Conservation (phyloP, 2,888 invertebrate species). For the Endotricha flammealis region DNA sequence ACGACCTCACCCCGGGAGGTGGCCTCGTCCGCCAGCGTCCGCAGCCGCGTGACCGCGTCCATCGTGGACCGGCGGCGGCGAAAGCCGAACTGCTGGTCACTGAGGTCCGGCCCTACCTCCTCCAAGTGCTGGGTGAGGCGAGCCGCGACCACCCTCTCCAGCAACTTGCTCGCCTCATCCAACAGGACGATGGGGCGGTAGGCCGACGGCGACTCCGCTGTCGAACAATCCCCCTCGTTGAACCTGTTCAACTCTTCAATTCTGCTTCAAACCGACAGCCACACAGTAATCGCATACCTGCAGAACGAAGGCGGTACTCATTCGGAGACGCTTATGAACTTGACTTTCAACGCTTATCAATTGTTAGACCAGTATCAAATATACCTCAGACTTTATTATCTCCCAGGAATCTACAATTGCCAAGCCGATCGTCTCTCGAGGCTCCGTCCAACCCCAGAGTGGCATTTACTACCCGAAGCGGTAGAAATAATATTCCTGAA, state of each 20-base stretch:
- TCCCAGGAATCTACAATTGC: neutral
- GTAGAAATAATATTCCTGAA: neutral
- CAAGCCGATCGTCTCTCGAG: conserved; percentile 1
- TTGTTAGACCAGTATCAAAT: neutral
- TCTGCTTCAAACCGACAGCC: conserved; percentile 8
- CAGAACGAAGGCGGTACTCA: conserved; percentile 31
- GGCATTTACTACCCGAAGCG: neutral
- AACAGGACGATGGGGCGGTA: too few relatives aligned
- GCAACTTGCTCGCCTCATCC: too few relatives aligned
- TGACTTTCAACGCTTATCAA: neutral
- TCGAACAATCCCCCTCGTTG: conserved; percentile 10
- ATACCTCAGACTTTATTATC: too few relatives aligned
- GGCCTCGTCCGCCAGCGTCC: too few relatives aligned
- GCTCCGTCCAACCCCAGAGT: conserved; percentile 1
- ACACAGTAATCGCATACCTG: conserved; percentile 6
- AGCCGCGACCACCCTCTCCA: too few relatives aligned
- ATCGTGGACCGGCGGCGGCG: too few relatives aligned
- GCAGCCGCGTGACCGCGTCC: too few relatives aligned
- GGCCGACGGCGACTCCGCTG: too few relatives aligned
- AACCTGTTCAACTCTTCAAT: conserved; percentile 7
- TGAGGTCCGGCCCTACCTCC: too few relatives aligned
- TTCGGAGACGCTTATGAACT: conserved; percentile 18
- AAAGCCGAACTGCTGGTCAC: too few relatives aligned
- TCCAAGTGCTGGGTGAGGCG: too few relatives aligned
- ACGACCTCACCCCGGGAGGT: too few relatives aligned